Evolutionary conservation across 2,113 vertebrate species (phyloP).

Genomic region (Cyphomyrus plagiostoma): DNA sequence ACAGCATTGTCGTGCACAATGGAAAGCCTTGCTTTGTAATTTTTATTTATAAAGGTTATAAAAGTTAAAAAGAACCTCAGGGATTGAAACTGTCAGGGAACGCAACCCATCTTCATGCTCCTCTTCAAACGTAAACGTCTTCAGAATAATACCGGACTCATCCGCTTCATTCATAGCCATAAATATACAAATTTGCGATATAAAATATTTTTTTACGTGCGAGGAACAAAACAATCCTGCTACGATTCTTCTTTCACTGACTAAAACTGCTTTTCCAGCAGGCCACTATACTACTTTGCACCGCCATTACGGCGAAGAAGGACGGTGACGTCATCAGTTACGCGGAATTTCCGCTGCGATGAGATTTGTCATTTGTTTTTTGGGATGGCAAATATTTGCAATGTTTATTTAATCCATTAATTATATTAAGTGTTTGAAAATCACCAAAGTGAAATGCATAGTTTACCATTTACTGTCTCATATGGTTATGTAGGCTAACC

Average conservation of each 20-base stretch:
- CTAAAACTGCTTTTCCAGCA: neutral
- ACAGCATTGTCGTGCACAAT: neutral
- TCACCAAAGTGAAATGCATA: neutral
- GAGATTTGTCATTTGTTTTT: neutral
- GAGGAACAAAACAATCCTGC: neutral
- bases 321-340: neutral
- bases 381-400: neutral
- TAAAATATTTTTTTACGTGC: neutral
- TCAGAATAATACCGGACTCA: neutral
- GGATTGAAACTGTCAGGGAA: neutral
- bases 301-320: neutral
- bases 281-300: too few species aligned
- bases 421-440: neutral
- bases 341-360: neutral
- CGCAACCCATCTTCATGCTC: neutral
- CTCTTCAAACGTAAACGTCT: conserved; percentile 19
- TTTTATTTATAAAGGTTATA: neutral
- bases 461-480: neutral
- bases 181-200: neutral
- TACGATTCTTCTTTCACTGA: neutral
- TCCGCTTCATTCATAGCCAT: neutral
- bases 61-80: conserved; percentile 8
- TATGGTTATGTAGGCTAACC: neutral
- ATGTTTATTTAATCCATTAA: neutral
- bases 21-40: neutral